phyloP scores from a whole-genome alignment of 2,113 vertebrate genomes.

The pig (Sus scrofa) region DNA sequence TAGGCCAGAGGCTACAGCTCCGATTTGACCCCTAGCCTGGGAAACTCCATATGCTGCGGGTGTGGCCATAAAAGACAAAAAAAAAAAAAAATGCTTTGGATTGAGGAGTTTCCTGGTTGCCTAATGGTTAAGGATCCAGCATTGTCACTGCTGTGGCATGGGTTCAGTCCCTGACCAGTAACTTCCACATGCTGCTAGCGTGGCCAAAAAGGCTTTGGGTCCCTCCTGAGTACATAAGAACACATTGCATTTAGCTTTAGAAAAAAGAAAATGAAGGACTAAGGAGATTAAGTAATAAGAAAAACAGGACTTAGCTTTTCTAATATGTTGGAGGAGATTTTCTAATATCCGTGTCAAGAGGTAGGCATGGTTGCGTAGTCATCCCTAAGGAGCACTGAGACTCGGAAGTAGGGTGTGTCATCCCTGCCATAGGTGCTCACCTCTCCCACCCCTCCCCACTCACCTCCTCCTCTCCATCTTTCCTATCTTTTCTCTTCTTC shows the following conservation, averaged over 20 bases:
- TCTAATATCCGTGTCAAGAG: neutral
- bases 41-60: too few species aligned
- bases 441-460: neutral
- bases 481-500: neutral
- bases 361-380: fast-evolving
- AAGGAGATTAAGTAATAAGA: neutral
- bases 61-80: too few species aligned
- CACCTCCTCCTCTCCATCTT: neutral
- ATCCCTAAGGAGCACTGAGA: neutral
- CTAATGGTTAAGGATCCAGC: too few species aligned
- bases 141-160: too few species aligned
- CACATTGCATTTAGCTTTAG: neutral
- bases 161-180: too few species aligned
- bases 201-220: neutral
- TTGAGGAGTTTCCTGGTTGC: too few species aligned
- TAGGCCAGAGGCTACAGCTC: too few species aligned
- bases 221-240: neutral
- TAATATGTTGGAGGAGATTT: neutral
- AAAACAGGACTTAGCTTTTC: neutral
- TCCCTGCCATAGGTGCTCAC: too few species aligned
- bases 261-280: neutral
- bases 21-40: too few species aligned
- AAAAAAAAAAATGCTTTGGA: too few species aligned
- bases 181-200: too few species aligned
- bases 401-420: neutral